Percentiles rank a stretch among this genome's conserved stretches.
phyloP scores from a whole-genome alignment of 2,888 invertebrate genomes.

The Euplexia lucipara region DNA sequence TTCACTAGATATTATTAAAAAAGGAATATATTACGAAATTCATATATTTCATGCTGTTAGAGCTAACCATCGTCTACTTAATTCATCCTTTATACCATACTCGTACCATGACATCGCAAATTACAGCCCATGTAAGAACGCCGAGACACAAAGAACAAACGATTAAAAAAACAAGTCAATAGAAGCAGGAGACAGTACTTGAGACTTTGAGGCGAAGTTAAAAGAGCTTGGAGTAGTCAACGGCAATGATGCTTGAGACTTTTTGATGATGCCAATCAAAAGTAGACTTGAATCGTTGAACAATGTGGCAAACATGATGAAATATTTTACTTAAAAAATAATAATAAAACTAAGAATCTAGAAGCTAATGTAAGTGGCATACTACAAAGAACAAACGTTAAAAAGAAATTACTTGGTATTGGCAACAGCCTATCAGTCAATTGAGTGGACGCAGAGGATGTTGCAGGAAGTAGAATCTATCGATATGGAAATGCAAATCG shows the following conservation, averaged over 20 bases:
- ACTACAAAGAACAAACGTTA: not conserved
- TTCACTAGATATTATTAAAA: too few species aligned
- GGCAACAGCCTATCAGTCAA: too few species aligned
- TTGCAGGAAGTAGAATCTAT: not conserved
- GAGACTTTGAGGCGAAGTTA: constrained; percentile 36
- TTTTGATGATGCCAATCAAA: constrained; percentile 42
- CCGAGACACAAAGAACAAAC: constrained; percentile 35
- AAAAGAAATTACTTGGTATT: not conserved
- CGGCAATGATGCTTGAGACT: constrained; percentile 14
- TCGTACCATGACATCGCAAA: not conserved
- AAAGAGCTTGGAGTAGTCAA: constrained; percentile 36
- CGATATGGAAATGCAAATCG: too few species aligned
- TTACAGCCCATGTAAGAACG: constrained; percentile 6
- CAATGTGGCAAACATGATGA: not conserved
- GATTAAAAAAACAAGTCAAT: constrained; percentile 37
- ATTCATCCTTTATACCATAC: not conserved
- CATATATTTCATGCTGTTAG: too few species aligned
- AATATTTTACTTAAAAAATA: not conserved
- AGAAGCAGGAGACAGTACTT: constrained; percentile 37
- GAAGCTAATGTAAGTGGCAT: too few species aligned
- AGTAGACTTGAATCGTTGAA: constrained; percentile 3
- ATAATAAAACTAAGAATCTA: not conserved
- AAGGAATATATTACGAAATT: too few species aligned
- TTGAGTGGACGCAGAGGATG: not conserved
- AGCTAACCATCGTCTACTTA: not conserved